A percentile compares a stretch with the other conserved stretches of the same genome.
Evolutionary conservation across 2,113 vertebrate genomes (phyloP).

Genomic region (Castor canadensis): DNA sequence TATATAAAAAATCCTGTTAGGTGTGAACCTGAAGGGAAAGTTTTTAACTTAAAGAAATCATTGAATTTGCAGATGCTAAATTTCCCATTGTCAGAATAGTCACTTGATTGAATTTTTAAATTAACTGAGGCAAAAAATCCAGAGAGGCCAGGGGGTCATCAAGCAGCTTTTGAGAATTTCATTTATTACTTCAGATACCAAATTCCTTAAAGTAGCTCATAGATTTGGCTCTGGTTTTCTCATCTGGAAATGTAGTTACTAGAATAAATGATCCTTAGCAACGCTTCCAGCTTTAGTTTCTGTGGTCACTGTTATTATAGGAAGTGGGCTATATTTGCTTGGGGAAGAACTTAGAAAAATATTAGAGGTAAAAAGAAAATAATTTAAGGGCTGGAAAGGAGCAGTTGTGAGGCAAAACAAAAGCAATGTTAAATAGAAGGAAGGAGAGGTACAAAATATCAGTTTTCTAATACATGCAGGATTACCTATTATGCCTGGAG

Average conservation of each 20-base stretch:
- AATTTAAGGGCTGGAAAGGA: background rate
- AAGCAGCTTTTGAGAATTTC: background rate
- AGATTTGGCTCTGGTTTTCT: background rate
- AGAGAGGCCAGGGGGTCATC: background rate
- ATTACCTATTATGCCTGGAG: background rate
- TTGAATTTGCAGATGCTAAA: background rate
- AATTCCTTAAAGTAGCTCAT: constrained; percentile 30
- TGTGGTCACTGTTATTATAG: background rate
- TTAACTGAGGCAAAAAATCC: constrained; percentile 16
- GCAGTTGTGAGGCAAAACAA: background rate
- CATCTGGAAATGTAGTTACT: background rate
- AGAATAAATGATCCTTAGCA: background rate
- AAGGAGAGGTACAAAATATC: background rate
- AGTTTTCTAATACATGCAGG: background rate
- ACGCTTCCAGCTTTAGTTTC: background rate
- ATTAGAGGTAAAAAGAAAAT: constrained; percentile 6
- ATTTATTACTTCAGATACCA: background rate
- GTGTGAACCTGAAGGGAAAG: background rate
- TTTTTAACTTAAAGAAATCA: constrained; percentile 44
- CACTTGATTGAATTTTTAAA: background rate
- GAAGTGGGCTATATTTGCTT: background rate
- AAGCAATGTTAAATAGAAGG: background rate
- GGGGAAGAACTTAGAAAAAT: background rate
- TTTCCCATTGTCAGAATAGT: constrained; percentile 16
- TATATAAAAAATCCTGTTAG: no score